Percentiles rank a stretch among this genome's conserved stretches.
These are phyloP conservation scores for Astyanax mexicanus DNA, from an alignment of 2,797 vertebrate species.

Conservation along the genomic window DNA sequence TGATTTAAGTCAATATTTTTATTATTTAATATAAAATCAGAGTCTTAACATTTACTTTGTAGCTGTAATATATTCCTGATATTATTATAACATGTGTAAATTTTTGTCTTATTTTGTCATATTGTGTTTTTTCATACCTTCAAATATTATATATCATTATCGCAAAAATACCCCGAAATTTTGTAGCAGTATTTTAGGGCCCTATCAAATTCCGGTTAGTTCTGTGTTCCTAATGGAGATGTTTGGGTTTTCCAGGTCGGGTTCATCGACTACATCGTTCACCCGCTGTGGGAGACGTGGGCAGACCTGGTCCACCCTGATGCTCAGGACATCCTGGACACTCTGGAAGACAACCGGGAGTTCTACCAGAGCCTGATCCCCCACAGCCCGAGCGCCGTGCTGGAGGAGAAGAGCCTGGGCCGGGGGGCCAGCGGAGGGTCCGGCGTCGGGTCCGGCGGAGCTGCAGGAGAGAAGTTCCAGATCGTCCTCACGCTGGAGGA, in stretches of 20 bases:
- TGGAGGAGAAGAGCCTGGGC: constrained; percentile 54
- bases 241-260: constrained; percentile 79
- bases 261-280: constrained; percentile 94
- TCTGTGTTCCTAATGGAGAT: not conserved
- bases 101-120: no score
- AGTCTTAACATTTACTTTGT: no score
- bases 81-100: no score
- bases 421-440: constrained; percentile 39
- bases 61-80: no score
- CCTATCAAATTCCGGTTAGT: not conserved
- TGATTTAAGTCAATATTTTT: no score
- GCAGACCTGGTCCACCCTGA: constrained; percentile 92
- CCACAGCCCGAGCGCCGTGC: constrained; percentile 82
- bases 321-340: constrained; percentile 92
- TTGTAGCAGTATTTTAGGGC: no score
- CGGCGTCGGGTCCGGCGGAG: constrained; percentile 23
- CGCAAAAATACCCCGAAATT: no score
- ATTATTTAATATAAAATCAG: no score
- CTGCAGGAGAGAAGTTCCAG: constrained; percentile 82
- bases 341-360: constrained; percentile 91
- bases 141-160: no score
- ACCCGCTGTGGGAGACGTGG: constrained; percentile 95
- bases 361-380: constrained; percentile 97
- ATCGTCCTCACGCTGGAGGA: constrained; percentile 85
- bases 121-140: no score